Evolutionary conservation across 1,140 invertebrate species (phyloP).

Genomic region (Camponotus vicinus): DNA sequence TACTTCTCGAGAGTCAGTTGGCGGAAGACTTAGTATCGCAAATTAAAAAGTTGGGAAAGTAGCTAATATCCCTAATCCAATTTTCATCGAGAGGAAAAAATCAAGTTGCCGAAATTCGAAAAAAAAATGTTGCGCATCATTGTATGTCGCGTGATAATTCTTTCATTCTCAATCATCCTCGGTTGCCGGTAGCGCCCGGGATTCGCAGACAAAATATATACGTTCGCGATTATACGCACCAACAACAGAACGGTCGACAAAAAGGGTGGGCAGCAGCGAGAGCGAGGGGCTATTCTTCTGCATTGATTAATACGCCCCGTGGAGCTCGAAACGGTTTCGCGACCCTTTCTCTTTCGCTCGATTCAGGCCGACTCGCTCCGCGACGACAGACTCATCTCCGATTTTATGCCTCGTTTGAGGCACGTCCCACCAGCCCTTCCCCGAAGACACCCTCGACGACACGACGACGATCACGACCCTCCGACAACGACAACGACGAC

Average conservation of each 20-base stretch:
- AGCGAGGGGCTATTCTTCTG: slow-evolving; percentile 66
- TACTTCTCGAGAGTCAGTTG: slow-evolving; percentile 50
- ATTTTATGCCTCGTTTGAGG: slow-evolving; percentile 78
- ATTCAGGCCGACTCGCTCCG: slow-evolving; percentile 59
- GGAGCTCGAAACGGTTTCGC: slow-evolving; percentile 69
- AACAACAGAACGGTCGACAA: slow-evolving; percentile 55
- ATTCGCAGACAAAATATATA: slow-evolving; percentile 58
- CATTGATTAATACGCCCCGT: slow-evolving; percentile 74
- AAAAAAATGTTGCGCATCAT: not conserved
- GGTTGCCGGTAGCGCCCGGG: slow-evolving; percentile 18
- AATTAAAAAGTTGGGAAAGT: slow-evolving; percentile 57
- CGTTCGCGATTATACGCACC: slow-evolving; percentile 62
- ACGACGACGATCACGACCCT: slow-evolving; percentile 59
- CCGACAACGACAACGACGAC: slow-evolving; percentile 47
- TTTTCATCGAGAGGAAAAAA: slow-evolving; percentile 39
- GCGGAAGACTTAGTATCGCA: slow-evolving; percentile 46
- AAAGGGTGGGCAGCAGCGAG: slow-evolving; percentile 49
- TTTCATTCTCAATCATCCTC: slow-evolving; percentile 29
- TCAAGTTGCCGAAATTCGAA: slow-evolving; percentile 11
- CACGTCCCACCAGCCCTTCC: slow-evolving; percentile 62
- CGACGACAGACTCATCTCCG: slow-evolving; percentile 75
- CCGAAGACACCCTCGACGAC: slow-evolving; percentile 46
- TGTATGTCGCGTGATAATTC: slow-evolving; percentile 20
- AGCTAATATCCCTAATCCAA: slow-evolving; percentile 56
- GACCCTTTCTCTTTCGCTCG: slow-evolving; percentile 52